phyloP scores from a whole-genome alignment of 2,888 invertebrate genomes.

The Electrophaes corylata region DNA sequence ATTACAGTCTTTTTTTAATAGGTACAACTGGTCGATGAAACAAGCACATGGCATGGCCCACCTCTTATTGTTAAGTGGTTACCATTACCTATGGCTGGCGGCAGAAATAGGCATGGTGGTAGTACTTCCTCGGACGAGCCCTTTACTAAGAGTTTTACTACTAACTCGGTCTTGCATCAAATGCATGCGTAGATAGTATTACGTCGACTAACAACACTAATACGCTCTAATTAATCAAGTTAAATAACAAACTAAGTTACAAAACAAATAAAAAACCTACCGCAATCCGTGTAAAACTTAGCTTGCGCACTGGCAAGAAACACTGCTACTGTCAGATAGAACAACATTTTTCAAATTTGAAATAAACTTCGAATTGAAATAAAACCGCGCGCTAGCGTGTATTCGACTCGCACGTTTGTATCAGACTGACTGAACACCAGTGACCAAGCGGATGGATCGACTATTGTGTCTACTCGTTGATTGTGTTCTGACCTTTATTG shows the following conservation, averaged over 20 bases:
- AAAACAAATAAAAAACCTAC: conserved; percentile 51
- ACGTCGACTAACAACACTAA: not conserved
- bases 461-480: conserved; percentile 45
- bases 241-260: not conserved
- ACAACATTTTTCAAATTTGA: conserved; percentile 62
- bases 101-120: too few relatives aligned
- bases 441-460: conserved; percentile 54
- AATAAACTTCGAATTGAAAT: conserved; percentile 26
- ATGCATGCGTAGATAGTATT: not conserved
- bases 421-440: conserved; percentile 53
- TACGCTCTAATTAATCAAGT: not conserved
- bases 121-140: too few relatives aligned
- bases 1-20: too few relatives aligned
- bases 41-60: too few relatives aligned
- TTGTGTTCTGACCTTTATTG: conserved; percentile 68
- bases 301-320: conserved; percentile 69
- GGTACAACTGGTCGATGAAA: too few relatives aligned
- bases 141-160: not conserved
- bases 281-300: conserved; percentile 76
- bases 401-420: conserved; percentile 68
- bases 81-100: too few relatives aligned
- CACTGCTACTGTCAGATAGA: conserved; percentile 57
- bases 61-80: too few relatives aligned
- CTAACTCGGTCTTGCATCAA: not conserved
- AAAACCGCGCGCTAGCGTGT: conserved; percentile 71